Evolutionary conservation across 1,140 invertebrate species (phyloP), one percentile per base, ranked within the genome.

Genomic region (Bombyx mandarina): DNA sequence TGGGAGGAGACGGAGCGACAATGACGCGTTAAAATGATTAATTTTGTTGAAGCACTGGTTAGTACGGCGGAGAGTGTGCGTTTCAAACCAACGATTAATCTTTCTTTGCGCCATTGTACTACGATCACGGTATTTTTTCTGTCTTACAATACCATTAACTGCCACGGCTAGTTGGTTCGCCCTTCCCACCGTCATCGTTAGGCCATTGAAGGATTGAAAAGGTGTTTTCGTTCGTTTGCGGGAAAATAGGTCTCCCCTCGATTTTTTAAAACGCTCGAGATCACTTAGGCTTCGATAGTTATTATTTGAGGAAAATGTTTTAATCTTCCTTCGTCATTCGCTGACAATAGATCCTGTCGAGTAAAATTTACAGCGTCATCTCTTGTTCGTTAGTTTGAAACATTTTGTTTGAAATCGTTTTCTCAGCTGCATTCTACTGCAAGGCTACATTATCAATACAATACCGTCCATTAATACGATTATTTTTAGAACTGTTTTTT

Each of bases 221-320:
- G 84, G 84, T 87, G 84, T 87, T 87, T 87, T 73, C 84, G 84
- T 75, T 75, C 62, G 61, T 65, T 70, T 60, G 65, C 67, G 65
- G 68, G 66, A 82, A 85, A 84, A 82, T 77, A 82, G 74, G 74
- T 68, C 72, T 73, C 79, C 82, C 79, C 77, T 80, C 73, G 70
- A 60, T 73, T 80, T 81, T 67, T 79, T 70, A 75, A 79, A 76
- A 69, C 62, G 63, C 71, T 77, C 69, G 66, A 57, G 62, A 78
- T 78, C 84, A 85, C 82, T 87, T 85, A 85, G 78, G 69, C 79
- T 75, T 80, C 75, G 84, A 87, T 87, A 87, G 84, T 87, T 86
- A 86, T 85, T 87, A 71, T 75, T 73, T 63, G 69, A 60, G 63
- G 71, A 67, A 68, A 76, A 82, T 78, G 79, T 84, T 83, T 82